Base-by-base conservation (phyloP, 2,888 invertebrate genomes). In the Tetrapedia diversipes region DNA sequence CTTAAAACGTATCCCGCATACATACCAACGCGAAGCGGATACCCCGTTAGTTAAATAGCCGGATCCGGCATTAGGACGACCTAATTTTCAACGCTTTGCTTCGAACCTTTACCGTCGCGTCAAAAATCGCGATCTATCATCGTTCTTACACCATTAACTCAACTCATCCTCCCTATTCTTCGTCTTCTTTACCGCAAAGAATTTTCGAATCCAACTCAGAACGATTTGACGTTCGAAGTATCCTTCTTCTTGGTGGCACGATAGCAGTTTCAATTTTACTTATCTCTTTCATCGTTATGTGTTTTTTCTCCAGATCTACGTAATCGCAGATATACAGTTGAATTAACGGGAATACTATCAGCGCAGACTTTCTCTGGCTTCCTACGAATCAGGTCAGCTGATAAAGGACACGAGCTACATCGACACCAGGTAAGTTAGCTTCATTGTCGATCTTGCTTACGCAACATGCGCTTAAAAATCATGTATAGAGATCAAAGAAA, bases 1-100 rank as follows among this genome's bases (percentile, higher is more conserved):
- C 90, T 89, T 90, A 91, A 90, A 91, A 88, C 82, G 85, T 85
- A 80, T 77, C 71, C 84, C 83, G 69, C 83, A 80, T 85, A 88
- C 84, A 84, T 86, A 79, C 83, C 82, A 82, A 81, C 77, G 83
- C 77, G 77, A 85, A 83, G 81, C 85, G 83, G 45, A 86, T 86
- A 84, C 81, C 82, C 79, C 80, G 79, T 86, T 87, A 78, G 81
- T 87, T 86, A 88, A 89, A 88, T 88, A 87, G 83, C 75, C 81
- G 84, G 86, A 88, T 87, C 82, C 84, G 83, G 83, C 76, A 87
- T 86, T 86, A 86, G 85, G 84, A 81, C 79, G 85, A 86, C 86
- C 88, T 81, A 86, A 88, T 87, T 85, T 80, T 77, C 59, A n/a
- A 43, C 56, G 24, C 57, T n/a, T 68, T 41, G 34, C 56, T 34